Conservation (phyloP, 2,797 vertebrate species). For the Bovichtus diacanthus region DNA sequence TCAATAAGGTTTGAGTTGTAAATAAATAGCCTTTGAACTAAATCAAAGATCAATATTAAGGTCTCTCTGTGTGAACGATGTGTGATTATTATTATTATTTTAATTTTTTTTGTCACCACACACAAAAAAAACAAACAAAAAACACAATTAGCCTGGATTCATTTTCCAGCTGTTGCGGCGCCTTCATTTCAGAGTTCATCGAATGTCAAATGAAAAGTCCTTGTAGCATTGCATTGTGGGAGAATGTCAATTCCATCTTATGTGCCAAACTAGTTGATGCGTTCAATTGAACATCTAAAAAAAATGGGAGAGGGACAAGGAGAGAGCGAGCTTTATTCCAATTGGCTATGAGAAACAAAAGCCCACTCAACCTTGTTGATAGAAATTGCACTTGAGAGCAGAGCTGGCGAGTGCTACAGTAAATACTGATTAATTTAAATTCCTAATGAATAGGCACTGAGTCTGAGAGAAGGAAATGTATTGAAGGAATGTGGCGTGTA, state of each 20-base stretch:
- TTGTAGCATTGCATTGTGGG: constrained; percentile 69
- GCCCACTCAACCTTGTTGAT: constrained; percentile 84
- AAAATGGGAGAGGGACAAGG: constrained; percentile 62
- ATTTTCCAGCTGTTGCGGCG: constrained; percentile 44
- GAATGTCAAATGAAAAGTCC: constrained; percentile 75
- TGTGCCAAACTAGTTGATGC: constrained; percentile 74
- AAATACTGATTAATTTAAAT: constrained; percentile 84
- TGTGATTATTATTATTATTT: too few species aligned
- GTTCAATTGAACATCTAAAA: constrained; percentile 75
- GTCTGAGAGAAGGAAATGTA: constrained; percentile 73
- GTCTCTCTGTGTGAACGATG: background rate
- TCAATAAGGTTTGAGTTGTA: background rate
- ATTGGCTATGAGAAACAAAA: constrained; percentile 82
- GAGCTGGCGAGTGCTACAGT: constrained; percentile 77
- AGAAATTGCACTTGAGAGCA: constrained; percentile 83
- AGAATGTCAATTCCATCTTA: constrained; percentile 59
- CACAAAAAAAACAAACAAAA: background rate
- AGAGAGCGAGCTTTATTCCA: constrained; percentile 69
- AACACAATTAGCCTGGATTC: constrained; percentile 58
- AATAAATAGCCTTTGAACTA: background rate
- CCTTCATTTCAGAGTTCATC: constrained; percentile 73
- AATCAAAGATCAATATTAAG: constrained; percentile 13
- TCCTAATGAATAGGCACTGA: constrained; percentile 77
- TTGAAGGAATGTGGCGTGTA: constrained; percentile 78
- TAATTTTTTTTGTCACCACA: constrained; percentile 27